Conservation (phyloP, 1,140 invertebrate species). For the Aphis gossypii region DNA sequence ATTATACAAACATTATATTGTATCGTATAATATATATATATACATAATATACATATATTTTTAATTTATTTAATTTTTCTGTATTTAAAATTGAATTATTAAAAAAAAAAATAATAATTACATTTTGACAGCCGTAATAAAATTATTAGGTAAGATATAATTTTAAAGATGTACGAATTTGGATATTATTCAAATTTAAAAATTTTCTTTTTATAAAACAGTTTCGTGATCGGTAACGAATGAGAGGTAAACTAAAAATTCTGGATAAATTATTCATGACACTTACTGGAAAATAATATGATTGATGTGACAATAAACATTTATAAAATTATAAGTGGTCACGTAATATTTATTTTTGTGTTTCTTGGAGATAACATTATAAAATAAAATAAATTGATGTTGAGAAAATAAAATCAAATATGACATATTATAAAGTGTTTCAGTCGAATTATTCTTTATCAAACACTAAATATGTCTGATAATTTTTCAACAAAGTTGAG, state of each 20-base stretch:
- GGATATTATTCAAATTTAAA: constrained; percentile 11
- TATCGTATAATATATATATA: neutral
- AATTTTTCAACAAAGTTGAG: no score
- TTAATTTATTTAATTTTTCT: neutral
- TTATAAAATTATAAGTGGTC: neutral
- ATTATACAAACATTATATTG: neutral
- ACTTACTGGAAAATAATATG: neutral
- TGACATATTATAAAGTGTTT: neutral
- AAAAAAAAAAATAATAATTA: neutral
- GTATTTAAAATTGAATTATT: neutral
- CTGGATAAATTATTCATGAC: constrained; percentile 28
- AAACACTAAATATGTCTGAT: neutral
- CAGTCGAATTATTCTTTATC: neutral
- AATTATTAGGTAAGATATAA: neutral
- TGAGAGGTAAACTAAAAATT: neutral
- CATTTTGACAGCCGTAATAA: neutral
- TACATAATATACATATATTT: neutral
- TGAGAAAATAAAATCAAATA: neutral
- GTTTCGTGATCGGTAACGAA: neutral
- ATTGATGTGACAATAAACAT: constrained; percentile 19
- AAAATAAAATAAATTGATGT: constrained; percentile 14
- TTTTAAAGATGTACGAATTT: neutral
- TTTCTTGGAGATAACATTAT: constrained; percentile 21
- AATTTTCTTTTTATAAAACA: neutral
- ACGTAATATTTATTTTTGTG: neutral